Base-by-base conservation (phyloP, 2,888 invertebrate species). In the Colletes collaris region DNA sequence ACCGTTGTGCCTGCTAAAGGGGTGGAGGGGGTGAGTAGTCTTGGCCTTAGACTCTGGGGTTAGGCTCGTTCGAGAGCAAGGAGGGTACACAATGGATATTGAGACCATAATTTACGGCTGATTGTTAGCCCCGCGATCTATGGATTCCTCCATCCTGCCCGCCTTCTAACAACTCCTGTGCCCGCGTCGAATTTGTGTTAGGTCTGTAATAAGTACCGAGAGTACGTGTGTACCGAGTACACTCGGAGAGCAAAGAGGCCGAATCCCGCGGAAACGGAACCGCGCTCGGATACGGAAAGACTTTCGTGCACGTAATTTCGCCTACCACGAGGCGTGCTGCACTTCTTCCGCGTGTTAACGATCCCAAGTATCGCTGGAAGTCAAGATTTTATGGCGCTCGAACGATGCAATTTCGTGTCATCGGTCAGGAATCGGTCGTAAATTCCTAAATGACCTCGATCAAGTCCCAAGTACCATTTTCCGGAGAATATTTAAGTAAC, bases 51-150 rank as follows among this genome's bases (percentile, higher is more conserved):
- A 92, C 91, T 92, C 91, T 87, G 89, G 89, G 92, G 91, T 90
- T 90, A 90, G 92, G 89, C 89, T 90, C 87, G 86, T 82, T 87
- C 82, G 86, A 87, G 88, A 88, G 89, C 89, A 89, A 90, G 86
- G 87, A 90, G 90, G 90, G 90, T 92, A 92, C 92, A 93, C 93
- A 93, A 93, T 93, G 93, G 93, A 93, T 93, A 93, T 93, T 93
- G 93, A 93, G 91, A 92, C 92, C 92, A 93, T 93, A 93, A 93
- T 93, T 93, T 92, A 93, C 92, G 92, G 92, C 90, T 93, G 93
- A 93, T 93, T 93, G 93, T 93, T 93, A 91, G 90, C 90, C 86
- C 86, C 88, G 90, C 92, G 91, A 92, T 93, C 93, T 92, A 93
- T 93, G 91, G 92, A 93, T 93, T 92, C 92, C 91, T 88, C 77